A percentile compares a stretch with the other conserved stretches of the same genome.
Conservation (phyloP, 2,888 invertebrate genomes). For the Congeria kusceri region DNA sequence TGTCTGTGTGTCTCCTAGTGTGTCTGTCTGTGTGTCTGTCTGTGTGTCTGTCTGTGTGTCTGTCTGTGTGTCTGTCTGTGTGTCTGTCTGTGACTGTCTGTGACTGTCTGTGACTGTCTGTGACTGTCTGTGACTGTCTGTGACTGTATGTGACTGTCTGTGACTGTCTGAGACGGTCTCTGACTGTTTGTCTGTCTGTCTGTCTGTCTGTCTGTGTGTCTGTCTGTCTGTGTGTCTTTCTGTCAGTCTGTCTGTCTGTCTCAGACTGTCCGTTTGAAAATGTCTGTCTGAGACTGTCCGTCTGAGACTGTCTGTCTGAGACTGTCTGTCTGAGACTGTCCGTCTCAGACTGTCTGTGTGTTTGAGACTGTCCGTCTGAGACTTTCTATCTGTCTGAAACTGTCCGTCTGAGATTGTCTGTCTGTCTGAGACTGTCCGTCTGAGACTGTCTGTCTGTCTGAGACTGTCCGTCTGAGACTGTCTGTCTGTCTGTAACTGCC, state of each 20-base stretch:
- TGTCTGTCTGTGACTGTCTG: not conserved
- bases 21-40: no score
- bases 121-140: no score
- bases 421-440: conserved; percentile 33
- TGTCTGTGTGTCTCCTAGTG: no score
- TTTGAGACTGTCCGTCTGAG: conserved; percentile 7
- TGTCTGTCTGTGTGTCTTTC: no score
- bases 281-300: conserved; percentile 8
- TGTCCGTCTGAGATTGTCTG: no score
- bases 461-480: conserved; percentile 10
- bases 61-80: no score
- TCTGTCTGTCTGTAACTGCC: conserved; percentile 13
- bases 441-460: conserved; percentile 36
- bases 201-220: not conserved
- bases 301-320: conserved; percentile 1
- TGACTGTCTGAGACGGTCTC: no score
- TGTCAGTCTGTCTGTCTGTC: no score
- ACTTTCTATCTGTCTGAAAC: conserved; percentile 12
- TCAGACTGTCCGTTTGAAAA: no score
- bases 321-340: conserved; percentile 16
- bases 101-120: not conserved
- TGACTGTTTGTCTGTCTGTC: no score
- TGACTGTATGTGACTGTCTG: no score
- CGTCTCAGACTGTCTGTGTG: conserved; percentile 14
- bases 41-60: no score